phyloP scores from a whole-genome alignment of 2,888 invertebrate species.

The Leucophenga maculata region DNA sequence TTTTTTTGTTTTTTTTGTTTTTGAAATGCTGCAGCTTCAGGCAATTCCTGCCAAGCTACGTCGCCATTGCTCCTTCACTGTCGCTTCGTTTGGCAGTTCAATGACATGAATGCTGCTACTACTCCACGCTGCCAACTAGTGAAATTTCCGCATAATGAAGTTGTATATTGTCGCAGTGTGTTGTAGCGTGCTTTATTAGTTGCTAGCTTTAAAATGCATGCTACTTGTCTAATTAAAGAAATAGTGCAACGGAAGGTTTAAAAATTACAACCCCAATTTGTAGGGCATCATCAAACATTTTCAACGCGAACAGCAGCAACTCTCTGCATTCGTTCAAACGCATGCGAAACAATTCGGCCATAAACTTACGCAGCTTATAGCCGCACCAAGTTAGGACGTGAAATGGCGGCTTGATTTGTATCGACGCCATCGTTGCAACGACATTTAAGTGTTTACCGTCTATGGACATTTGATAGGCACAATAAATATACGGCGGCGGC shows the following conservation, averaged over 20 bases:
- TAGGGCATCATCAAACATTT: background rate
- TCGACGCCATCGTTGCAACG: background rate
- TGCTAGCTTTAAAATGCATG: too few species aligned
- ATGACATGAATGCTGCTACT: background rate
- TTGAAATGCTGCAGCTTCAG: too few species aligned
- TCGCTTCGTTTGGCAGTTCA: background rate
- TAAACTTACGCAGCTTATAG: conserved; percentile 51
- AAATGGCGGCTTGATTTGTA: background rate
- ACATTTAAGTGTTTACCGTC: conserved; percentile 38
- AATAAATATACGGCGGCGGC: conserved; percentile 31
- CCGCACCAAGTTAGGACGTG: background rate
- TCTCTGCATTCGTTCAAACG: conserved; percentile 3
- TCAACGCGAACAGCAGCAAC: conserved; percentile 26
- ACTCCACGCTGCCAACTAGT: background rate
- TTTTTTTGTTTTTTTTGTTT: background rate
- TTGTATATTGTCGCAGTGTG: too few species aligned
- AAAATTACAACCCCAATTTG: too few species aligned
- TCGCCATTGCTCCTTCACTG: too few species aligned
- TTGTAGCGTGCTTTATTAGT: too few species aligned
- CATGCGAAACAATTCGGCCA: conserved; percentile 37
- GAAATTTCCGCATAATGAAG: background rate
- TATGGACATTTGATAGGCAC: conserved; percentile 39
- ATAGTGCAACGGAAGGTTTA: too few species aligned
- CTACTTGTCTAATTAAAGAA: too few species aligned
- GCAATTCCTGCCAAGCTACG: too few species aligned